A percentile compares a stretch with the other conserved stretches of the same genome.
phyloP scores from a whole-genome alignment of 2,797 vertebrate species.

The Chaetodon trifasciatus region DNA sequence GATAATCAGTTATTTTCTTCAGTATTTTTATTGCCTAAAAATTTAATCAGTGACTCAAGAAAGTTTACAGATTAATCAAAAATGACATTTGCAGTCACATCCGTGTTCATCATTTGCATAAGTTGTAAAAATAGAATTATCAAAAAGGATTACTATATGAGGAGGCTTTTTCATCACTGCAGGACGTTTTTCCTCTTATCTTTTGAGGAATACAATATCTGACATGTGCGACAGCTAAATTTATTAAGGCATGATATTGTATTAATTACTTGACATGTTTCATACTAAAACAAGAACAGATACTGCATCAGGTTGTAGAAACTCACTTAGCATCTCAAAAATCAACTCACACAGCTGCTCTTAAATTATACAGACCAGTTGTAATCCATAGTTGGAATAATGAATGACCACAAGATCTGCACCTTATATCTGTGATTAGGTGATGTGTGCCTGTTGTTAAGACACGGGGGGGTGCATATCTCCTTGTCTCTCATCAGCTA shows the following conservation, averaged over 20 bases:
- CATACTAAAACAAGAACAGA: neutral
- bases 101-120: neutral
- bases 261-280: neutral
- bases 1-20: neutral
- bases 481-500: slow-evolving; percentile 62
- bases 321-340: slow-evolving; percentile 6
- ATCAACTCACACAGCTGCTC: neutral
- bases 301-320: neutral
- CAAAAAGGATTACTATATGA: neutral
- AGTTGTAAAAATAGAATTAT: no score
- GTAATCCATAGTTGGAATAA: slow-evolving; percentile 17
- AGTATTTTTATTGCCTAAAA: neutral
- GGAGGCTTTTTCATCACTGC: neutral
- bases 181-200: neutral
- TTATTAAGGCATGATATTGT: neutral
- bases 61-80: neutral
- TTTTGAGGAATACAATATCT: neutral
- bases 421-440: slow-evolving; percentile 32
- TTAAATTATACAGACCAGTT: slow-evolving; percentile 3
- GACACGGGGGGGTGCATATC: slow-evolving; percentile 38
- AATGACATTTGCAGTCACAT: neutral
- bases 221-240: neutral
- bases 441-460: slow-evolving; percentile 28
- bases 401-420: slow-evolving; percentile 6
- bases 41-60: neutral